A percentile compares a stretch with the other conserved stretches of the same genome.
Evolutionary conservation across 2,888 invertebrate species (phyloP).

Genomic region (Apeira syringaria): DNA sequence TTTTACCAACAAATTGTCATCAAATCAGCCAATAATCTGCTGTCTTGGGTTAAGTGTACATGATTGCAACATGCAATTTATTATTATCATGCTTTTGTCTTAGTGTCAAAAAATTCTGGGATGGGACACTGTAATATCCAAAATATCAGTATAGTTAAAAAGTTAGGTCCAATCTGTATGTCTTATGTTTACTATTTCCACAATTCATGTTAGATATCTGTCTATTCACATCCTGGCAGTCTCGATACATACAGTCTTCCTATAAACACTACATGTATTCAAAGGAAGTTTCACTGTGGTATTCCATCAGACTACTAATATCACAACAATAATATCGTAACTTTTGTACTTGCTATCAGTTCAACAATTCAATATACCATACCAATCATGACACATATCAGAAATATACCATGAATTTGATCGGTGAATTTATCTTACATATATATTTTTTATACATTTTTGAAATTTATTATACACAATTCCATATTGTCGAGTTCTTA

Average conservation of each 20-base stretch:
- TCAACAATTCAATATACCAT: constrained; percentile 29
- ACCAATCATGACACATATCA: constrained; percentile 38
- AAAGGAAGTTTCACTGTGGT: constrained; percentile 38
- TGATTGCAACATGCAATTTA: too few species aligned
- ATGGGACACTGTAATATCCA: too few species aligned
- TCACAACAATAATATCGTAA: constrained; percentile 50
- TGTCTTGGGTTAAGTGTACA: too few species aligned
- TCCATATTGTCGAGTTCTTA: constrained; percentile 65
- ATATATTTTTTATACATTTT: constrained; percentile 61
- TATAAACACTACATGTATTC: constrained; percentile 39
- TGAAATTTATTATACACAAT: constrained; percentile 67
- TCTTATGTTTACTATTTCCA: too few species aligned
- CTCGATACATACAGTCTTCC: constrained; percentile 37
- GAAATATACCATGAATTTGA: constrained; percentile 49
- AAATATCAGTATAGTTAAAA: too few species aligned
- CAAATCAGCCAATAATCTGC: too few species aligned
- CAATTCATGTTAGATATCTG: constrained; percentile 55
- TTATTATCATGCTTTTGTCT: too few species aligned
- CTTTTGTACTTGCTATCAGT: constrained; percentile 62
- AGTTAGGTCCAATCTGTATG: constrained; percentile 22
- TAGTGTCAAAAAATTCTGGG: too few species aligned
- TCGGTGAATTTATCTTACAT: constrained; percentile 30
- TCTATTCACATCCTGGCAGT: constrained; percentile 31
- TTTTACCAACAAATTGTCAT: too few species aligned
- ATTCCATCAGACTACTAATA: constrained; percentile 39